These are phyloP conservation scores for Telenomus remus DNA, from an alignment of 1,140 invertebrate species.

Conservation along the genomic window DNA sequence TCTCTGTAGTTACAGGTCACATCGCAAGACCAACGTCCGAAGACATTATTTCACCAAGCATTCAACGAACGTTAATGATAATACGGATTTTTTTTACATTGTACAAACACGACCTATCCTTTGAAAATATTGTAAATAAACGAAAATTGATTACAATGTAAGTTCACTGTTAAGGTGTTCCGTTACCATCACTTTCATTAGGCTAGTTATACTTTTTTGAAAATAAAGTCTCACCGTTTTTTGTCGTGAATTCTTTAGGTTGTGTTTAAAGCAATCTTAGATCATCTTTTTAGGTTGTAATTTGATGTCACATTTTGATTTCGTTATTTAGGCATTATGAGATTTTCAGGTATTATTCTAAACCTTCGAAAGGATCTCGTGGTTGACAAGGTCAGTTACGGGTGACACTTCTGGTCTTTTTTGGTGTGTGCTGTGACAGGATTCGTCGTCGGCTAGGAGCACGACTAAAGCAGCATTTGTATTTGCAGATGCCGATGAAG, in stretches of 20 bases:
- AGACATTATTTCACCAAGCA: constrained; percentile 72
- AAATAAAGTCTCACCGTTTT: too few relatives aligned
- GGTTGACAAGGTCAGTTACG: constrained; percentile 15
- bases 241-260: too few relatives aligned
- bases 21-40: constrained; percentile 74
- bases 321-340: too few relatives aligned
- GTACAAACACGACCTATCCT: constrained; percentile 2
- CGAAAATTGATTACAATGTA: too few relatives aligned
- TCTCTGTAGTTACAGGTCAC: constrained; percentile 72
- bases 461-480: constrained; percentile 58
- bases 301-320: too few relatives aligned
- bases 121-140: background rate
- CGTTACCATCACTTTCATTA: too few relatives aligned
- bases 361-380: constrained; percentile 8
- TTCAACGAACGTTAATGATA: constrained; percentile 19
- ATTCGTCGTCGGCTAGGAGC: constrained; percentile 56
- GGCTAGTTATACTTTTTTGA: too few relatives aligned
- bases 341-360: too few relatives aligned
- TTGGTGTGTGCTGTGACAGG: constrained; percentile 59
- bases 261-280: too few relatives aligned
- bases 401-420: constrained; percentile 27
- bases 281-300: too few relatives aligned
- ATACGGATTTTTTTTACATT: constrained; percentile 15
- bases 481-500: constrained; percentile 57
- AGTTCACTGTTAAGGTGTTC: too few relatives aligned